Percentiles rank a stretch among this genome's conserved stretches.
Conservation (phyloP, 2,888 invertebrate species). For the Cephus pygmeus region DNA sequence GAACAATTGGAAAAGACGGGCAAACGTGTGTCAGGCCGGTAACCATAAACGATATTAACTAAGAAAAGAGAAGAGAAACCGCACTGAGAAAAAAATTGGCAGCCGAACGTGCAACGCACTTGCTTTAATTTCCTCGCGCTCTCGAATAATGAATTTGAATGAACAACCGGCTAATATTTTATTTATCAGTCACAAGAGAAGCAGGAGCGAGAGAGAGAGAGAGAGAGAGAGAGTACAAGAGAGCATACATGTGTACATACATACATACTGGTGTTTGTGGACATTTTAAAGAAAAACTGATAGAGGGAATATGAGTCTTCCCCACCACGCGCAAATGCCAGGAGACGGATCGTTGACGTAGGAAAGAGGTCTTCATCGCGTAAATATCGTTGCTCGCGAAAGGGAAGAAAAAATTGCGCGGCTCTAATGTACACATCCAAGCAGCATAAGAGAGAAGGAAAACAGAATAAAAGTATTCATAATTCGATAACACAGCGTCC, state of each 20-base stretch:
- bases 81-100: background rate
- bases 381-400: constrained; percentile 26
- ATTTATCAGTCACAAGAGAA: constrained; percentile 46
- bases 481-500: background rate
- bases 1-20: background rate
- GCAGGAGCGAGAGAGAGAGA: constrained; percentile 13
- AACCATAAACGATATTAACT: background rate
- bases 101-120: background rate
- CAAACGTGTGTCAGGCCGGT: constrained; percentile 21
- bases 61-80: background rate
- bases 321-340: background rate
- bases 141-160: constrained; percentile 54
- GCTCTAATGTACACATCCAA: background rate
- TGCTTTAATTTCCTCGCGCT: constrained; percentile 31
- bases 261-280: background rate
- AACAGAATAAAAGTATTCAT: background rate
- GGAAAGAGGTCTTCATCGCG: background rate
- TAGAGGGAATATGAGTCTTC: background rate
- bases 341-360: constrained; percentile 2
- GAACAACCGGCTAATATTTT: constrained; percentile 56
- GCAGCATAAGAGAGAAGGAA: background rate
- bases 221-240: background rate
- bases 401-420: constrained; percentile 40
- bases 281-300: background rate
- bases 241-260: background rate